Conservation (phyloP, 1,140 invertebrate species). For the Bombus affinis region DNA sequence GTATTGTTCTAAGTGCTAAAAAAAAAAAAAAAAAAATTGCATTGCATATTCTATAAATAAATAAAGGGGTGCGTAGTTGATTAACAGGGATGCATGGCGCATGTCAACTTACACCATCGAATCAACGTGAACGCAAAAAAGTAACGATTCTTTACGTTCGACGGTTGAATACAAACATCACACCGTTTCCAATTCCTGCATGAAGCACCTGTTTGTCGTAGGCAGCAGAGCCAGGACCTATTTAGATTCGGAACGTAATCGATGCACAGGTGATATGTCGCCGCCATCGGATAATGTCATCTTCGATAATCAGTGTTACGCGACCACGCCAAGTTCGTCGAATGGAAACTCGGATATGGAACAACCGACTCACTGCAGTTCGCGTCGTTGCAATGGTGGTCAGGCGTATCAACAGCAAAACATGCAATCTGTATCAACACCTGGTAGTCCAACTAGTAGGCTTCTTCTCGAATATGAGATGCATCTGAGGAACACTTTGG, state of each 20-base stretch:
- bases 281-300: constrained; percentile 95
- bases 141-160: constrained; percentile 44
- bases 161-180: constrained; percentile 24
- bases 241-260: constrained; percentile 91
- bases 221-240: constrained; percentile 86
- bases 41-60: constrained; percentile 33
- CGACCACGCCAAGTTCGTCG: constrained; percentile 94
- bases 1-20: neutral
- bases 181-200: constrained; percentile 73
- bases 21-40: constrained; percentile 8
- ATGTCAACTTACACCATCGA: constrained; percentile 23
- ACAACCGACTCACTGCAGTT: constrained; percentile 86
- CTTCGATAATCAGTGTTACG: constrained; percentile 97
- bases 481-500: constrained; percentile 95
- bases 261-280: constrained; percentile 88
- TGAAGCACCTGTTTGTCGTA: constrained; percentile 77
- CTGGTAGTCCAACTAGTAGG: constrained; percentile 93
- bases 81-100: constrained; percentile 44
- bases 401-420: constrained; percentile 82
- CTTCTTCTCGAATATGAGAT: constrained; percentile 96
- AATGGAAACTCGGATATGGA: constrained; percentile 95
- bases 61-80: constrained; percentile 28
- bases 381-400: constrained; percentile 81
- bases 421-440: constrained; percentile 86
- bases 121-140: constrained; percentile 14